Base-by-base conservation (phyloP, 2,797 vertebrate genomes). In the Chaunax sp. region DNA sequence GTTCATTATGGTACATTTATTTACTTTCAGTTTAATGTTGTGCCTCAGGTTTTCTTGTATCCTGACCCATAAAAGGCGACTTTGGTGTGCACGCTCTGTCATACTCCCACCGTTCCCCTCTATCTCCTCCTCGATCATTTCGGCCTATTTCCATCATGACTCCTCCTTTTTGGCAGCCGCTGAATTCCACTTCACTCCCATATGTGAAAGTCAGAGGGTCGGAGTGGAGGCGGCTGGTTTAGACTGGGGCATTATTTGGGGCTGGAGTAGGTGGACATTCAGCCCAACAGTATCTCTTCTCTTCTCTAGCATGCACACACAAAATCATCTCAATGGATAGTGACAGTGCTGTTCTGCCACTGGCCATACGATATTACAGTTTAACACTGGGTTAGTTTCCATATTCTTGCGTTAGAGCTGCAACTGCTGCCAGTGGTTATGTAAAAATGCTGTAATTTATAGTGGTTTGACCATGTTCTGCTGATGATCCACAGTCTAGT, bases 401-500 rank as follows among this genome's bases (percentile, higher is more conserved):
- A 90, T 92, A 90, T 91, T 90, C 83, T 87, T 84, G 86, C 83
- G 86, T 89, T 86, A 79, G 76, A 83, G 77, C 75, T 82, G 81
- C 77, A 58, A 83, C 90, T 87, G 86, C 85, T 89, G 89, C 84
- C 77, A 86, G 90, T 84, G 89, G 89, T 90, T 92, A 86, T 86
- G 78, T 88, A 89, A 89, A 90, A 91, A 88, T 72, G 80, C 87
- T 90, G 87, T 90, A 89, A 91, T 90, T 92, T 85, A 84, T 82
- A 72, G 87, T 75, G 86, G 87, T 88, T 90, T 75, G 77, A 80
- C 84, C 77, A 76, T 86, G 85, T 91, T 91, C 82, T 90, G 88
- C 89, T 89, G 89, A 92, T 87, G 84, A 90, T 87, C 89, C 84
- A 58, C 84, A 90, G 86, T 91, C 90, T 92, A 92, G 91, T 91